Base-by-base conservation (phyloP, 2,888 invertebrate genomes). In the Coleophora deauratella region DNA sequence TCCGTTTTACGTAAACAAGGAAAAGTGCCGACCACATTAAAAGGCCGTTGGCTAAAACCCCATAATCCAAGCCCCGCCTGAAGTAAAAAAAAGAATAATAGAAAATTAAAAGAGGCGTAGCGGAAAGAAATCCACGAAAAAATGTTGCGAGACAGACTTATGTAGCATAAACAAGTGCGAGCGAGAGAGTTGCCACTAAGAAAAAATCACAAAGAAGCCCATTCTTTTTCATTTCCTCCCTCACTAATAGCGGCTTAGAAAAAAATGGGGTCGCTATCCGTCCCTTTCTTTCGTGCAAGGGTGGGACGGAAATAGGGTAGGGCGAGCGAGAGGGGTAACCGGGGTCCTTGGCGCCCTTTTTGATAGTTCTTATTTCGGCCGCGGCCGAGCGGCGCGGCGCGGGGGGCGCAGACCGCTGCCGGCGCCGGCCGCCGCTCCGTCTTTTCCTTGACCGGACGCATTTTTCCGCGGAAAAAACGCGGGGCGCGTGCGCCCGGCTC, bases 221-320 rank as follows among this genome's bases (percentile, higher is more conserved):
- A 78, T 84, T 84, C 81, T 81, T 84, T 82, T 84, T 71, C 80
- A 84, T 75, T 82, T 84, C 82, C 84, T 84, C 84, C 82, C 81
- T 76, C 64, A 70, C 76, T 78, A 75, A 78, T 76, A 74, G 72
- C 69, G 70, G 80, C 79, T 84, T 82, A 82, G 80, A 81, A 84
- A 85, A 84, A 82, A 84, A 73, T 69, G 66, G 67, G 60, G 67
- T 60, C 61, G 72, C 69, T 74, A 71, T 66, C 72, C 67, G 72
- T 85, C 84, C 68, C 74, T 57, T 62, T 85, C 80, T 74, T 55
- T 50, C 84, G 56, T 64, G 58, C 45, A 62, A 66, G 80, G 80
- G 77, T 72, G 76, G 65, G 66, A 59, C 59, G 61, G 62, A 58
- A 57, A 57, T 57, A 66, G 71, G 76, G 72, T 67, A 72, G 80